phyloP scores from a whole-genome alignment of 2,113 vertebrate species.

The Crotophaga sulcirostris region DNA sequence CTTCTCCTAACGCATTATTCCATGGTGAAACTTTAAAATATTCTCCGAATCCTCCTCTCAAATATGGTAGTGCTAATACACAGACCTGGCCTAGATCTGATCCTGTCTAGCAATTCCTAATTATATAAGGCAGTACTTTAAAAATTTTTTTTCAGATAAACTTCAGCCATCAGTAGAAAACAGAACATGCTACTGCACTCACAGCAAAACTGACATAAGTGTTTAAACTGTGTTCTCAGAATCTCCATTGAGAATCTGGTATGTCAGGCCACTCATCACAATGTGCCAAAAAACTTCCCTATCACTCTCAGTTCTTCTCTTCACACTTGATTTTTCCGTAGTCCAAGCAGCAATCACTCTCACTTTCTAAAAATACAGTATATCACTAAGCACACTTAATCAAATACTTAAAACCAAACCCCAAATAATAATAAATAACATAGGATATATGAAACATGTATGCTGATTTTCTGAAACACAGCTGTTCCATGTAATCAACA shows the following conservation, averaged over 20 bases:
- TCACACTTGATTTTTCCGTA: background rate
- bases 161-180: background rate
- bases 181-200: background rate
- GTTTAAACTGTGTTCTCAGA: background rate
- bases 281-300: background rate
- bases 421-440: background rate
- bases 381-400: background rate
- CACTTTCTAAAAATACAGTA: background rate
- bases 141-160: background rate
- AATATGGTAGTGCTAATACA: background rate
- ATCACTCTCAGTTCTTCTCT: background rate
- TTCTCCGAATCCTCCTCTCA: background rate
- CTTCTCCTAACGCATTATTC: background rate
- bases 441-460: background rate
- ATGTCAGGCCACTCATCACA: background rate
- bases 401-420: background rate
- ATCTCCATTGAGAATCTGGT: background rate
- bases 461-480: background rate
- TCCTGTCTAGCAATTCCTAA: background rate
- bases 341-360: background rate
- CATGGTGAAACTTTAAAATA: background rate
- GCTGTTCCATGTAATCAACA: background rate
- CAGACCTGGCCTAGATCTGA: background rate
- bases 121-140: background rate
- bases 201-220: background rate